phyloP scores from a whole-genome alignment of 2,888 invertebrate genomes.

The Apamea monoglypha region DNA sequence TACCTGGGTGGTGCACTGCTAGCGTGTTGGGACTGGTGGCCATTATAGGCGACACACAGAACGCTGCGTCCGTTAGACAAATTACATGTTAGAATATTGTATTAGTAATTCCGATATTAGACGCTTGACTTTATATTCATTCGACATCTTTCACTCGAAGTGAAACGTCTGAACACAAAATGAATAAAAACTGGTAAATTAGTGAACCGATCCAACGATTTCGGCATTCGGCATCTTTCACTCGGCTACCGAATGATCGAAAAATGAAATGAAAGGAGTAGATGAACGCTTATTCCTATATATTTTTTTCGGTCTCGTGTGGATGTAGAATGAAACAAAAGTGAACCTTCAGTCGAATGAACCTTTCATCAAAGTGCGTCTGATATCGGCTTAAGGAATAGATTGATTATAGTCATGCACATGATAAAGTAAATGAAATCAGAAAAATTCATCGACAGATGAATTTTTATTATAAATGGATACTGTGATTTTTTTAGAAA shows the following conservation, averaged over 20 bases:
- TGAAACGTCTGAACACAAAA: neutral
- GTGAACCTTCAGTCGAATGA: neutral
- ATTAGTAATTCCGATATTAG: neutral
- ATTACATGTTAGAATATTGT: constrained; percentile 35
- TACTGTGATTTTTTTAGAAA: neutral
- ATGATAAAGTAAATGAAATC: neutral
- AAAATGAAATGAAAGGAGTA: neutral
- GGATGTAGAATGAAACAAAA: neutral
- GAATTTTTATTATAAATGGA: no score
- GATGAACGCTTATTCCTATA: neutral
- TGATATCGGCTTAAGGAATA: neutral
- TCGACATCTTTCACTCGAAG: neutral
- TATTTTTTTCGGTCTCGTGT: neutral
- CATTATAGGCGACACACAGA: constrained; percentile 93
- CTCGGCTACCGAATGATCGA: neutral
- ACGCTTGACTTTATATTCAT: neutral
- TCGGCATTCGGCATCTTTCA: neutral
- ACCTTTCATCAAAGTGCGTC: neutral
- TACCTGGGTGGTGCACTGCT: constrained; percentile 92
- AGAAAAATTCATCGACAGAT: neutral
- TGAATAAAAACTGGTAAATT: neutral
- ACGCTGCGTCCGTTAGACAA: constrained; percentile 91
- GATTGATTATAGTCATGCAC: neutral
- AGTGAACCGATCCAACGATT: neutral
- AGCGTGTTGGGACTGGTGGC: constrained; percentile 92